Evolutionary conservation across 2,797 vertebrate species (phyloP).

Genomic region (Catamblyrhynchus diadema): DNA sequence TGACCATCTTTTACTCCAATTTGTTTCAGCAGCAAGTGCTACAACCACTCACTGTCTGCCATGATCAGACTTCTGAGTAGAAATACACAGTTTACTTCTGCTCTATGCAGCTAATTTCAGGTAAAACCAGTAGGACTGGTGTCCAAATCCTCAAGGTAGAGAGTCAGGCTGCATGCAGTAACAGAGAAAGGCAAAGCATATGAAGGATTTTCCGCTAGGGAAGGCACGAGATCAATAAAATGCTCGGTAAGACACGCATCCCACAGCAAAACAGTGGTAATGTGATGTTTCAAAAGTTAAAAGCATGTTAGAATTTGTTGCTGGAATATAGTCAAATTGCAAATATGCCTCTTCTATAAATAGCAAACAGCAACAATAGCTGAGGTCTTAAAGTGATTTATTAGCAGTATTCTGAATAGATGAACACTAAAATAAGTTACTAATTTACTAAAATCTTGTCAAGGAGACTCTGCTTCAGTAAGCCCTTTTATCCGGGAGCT

Average conservation of each 20-base stretch:
- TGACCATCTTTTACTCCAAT: background rate
- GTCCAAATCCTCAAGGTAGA: background rate
- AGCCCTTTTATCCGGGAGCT: conserved; percentile 42
- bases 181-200: background rate
- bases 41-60: background rate
- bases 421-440: conserved; percentile 48
- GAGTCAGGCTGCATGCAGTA: background rate
- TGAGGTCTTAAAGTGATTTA: conserved; percentile 44
- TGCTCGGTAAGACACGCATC: background rate
- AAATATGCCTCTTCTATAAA: conserved; percentile 22
- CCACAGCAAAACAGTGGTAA: background rate
- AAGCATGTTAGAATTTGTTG: conserved; percentile 3
- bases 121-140: background rate
- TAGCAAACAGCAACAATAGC: conserved; percentile 39
- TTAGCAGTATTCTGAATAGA: conserved; percentile 57
- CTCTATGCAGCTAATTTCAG: background rate
- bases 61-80: background rate
- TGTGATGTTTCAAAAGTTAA: background rate
- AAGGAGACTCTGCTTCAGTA: conserved; percentile 59
- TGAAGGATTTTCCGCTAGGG: background rate
- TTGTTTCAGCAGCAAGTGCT: rapidly evolving
- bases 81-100: background rate
- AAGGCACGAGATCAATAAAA: background rate
- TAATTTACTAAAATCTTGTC: conserved; percentile 60
- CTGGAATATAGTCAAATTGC: conserved; percentile 23